A percentile compares a stretch with the other conserved stretches of the same genome.
These are phyloP conservation scores for Florisuga fusca DNA, from an alignment of 2,797 vertebrate species.

Conservation along the genomic window DNA sequence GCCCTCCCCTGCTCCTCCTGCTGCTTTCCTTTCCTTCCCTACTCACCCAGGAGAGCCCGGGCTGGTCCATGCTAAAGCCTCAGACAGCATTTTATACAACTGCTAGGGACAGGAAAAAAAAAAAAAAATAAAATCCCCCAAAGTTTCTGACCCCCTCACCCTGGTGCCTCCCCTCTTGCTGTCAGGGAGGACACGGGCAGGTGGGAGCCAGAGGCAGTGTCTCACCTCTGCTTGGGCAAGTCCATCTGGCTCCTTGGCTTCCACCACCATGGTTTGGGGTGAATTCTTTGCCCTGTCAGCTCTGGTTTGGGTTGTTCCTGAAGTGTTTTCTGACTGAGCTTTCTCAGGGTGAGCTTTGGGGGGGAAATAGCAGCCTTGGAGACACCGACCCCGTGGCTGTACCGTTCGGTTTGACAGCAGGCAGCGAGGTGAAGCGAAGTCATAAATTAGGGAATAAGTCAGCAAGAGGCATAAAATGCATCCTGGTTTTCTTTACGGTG, in stretches of 20 bases:
- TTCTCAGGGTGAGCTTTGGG: background rate
- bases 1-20: background rate
- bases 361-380: background rate
- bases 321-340: background rate
- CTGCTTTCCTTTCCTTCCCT: background rate
- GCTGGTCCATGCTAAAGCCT: background rate
- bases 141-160: background rate
- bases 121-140: too few species aligned
- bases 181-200: background rate
- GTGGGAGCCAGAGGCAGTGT: background rate
- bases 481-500: background rate
- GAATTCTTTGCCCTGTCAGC: accelerated
- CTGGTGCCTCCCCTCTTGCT: background rate
- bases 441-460: background rate
- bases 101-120: background rate
- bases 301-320: background rate
- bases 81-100: accelerated
- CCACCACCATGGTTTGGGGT: accelerated
- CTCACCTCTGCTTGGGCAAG: accelerated
- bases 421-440: background rate
- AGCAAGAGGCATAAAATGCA: background rate
- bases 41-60: background rate
- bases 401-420: background rate
- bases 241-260: background rate
- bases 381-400: background rate